These are phyloP conservation scores for Pseudoips prasinana DNA, from an alignment of 2,888 invertebrate genomes.

Conservation along the genomic window DNA sequence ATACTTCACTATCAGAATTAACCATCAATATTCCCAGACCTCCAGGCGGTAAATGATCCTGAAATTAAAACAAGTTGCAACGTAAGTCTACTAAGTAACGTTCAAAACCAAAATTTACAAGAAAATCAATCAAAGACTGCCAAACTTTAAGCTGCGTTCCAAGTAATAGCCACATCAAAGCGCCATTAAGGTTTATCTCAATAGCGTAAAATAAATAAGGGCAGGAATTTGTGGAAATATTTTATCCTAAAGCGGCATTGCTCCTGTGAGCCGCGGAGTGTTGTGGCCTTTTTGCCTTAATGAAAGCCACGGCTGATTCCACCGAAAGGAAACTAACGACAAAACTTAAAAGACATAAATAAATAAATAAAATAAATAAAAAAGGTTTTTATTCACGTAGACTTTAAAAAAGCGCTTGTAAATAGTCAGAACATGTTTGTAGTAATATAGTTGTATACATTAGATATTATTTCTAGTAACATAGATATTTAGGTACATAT, in stretches of 20 bases:
- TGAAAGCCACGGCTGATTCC: constrained; percentile 65
- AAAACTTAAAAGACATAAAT: constrained; percentile 51
- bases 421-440: no score
- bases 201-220: constrained; percentile 77
- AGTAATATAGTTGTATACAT: no score
- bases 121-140: constrained; percentile 73
- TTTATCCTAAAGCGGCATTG: constrained; percentile 67
- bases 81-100: constrained; percentile 43
- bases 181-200: constrained; percentile 76
- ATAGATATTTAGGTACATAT: no score
- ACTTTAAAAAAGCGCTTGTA: no score
- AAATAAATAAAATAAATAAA: constrained; percentile 34
- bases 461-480: no score
- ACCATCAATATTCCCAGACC: no score
- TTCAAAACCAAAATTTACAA: constrained; percentile 47
- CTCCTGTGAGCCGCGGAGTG: constrained; percentile 51
- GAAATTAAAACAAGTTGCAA: constrained; percentile 41
- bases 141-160: constrained; percentile 66
- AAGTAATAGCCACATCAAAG: constrained; percentile 74
- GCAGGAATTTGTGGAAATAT: constrained; percentile 73
- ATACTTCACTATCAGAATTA: no score
- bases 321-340: constrained; percentile 61
- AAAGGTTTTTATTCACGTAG: constrained; percentile 43
- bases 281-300: constrained; percentile 73
- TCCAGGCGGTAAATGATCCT: no score